Evolutionary conservation across 2,797 vertebrate species (phyloP).

Genomic region (Lacerta bilineata): DNA sequence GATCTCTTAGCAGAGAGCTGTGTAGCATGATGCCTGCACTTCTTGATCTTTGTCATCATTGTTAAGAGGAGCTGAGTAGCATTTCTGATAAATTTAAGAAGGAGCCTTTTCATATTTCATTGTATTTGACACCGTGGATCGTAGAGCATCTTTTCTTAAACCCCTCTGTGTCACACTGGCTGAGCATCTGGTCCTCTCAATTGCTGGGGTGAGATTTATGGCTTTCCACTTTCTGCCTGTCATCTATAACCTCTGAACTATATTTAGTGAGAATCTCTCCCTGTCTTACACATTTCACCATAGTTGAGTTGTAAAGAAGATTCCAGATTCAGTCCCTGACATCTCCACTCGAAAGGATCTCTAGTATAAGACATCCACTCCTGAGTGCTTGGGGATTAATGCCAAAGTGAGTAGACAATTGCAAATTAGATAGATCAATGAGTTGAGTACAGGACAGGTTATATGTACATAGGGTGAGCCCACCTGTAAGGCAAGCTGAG

Average conservation of each 20-base stretch:
- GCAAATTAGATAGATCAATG: not conserved
- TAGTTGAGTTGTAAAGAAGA: not conserved
- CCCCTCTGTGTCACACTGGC: too few relatives aligned
- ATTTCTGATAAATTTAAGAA: not conserved
- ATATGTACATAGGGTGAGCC: not conserved
- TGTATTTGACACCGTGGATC: not conserved
- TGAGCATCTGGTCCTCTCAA: not conserved
- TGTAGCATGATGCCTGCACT: not conserved
- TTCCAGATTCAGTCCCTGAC: not conserved
- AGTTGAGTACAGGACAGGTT: too few relatives aligned
- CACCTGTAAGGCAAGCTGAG: not conserved
- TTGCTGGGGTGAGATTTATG: not conserved
- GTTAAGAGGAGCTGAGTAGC: not conserved
- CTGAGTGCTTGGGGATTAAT: not conserved
- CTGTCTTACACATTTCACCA: not conserved
- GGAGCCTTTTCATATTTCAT: conserved; percentile 11
- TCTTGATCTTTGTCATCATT: conserved; percentile 35
- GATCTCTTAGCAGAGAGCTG: not conserved
- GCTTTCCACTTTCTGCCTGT: not conserved
- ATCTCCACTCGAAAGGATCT: not conserved
- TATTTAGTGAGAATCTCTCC: not conserved
- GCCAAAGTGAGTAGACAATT: not conserved
- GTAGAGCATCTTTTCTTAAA: not conserved
- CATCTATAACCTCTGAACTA: not conserved
- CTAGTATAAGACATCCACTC: not conserved